phyloP scores from a whole-genome alignment of 2,797 vertebrate species.

The Manis javanica region DNA sequence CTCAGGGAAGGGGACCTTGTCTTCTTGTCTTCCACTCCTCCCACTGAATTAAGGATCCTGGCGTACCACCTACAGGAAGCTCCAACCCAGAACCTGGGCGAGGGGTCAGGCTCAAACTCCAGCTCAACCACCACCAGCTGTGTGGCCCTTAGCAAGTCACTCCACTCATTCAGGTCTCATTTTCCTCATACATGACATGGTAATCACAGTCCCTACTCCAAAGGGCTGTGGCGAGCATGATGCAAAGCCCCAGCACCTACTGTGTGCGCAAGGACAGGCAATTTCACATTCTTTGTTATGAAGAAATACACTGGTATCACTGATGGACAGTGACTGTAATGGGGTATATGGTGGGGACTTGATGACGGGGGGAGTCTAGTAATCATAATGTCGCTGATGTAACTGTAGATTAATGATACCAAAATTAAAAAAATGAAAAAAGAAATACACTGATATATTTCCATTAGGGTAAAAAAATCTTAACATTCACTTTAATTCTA shows the following conservation, averaged over 20 bases:
- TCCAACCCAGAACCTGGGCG: background rate
- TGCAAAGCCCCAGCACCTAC: slow-evolving; percentile 8
- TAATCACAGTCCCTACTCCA: background rate
- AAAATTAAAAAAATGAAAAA: background rate
- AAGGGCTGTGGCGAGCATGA: background rate
- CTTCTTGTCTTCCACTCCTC: background rate
- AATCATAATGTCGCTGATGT: too few species aligned
- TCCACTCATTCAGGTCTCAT: slow-evolving; percentile 3
- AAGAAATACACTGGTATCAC: background rate
- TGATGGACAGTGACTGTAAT: too few species aligned
- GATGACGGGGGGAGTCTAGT: too few species aligned
- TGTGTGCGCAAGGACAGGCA: slow-evolving; percentile 14
- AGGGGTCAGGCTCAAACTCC: background rate
- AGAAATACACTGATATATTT: slow-evolving; percentile 42
- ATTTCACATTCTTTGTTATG: slow-evolving; percentile 21
- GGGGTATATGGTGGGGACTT: too few species aligned
- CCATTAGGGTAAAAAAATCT: slow-evolving; percentile 77
- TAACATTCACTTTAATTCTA: slow-evolving; percentile 81
- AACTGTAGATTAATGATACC: too few species aligned
- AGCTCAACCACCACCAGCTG: background rate
- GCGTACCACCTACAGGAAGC: background rate
- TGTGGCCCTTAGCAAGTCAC: slow-evolving; percentile 48
- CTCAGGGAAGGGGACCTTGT: background rate
- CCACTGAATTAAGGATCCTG: background rate
- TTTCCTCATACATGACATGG: background rate